A percentile compares a stretch with the other conserved stretches of the same genome.
phyloP scores from a whole-genome alignment of 2,797 vertebrate genomes.

The Nasua narica region DNA sequence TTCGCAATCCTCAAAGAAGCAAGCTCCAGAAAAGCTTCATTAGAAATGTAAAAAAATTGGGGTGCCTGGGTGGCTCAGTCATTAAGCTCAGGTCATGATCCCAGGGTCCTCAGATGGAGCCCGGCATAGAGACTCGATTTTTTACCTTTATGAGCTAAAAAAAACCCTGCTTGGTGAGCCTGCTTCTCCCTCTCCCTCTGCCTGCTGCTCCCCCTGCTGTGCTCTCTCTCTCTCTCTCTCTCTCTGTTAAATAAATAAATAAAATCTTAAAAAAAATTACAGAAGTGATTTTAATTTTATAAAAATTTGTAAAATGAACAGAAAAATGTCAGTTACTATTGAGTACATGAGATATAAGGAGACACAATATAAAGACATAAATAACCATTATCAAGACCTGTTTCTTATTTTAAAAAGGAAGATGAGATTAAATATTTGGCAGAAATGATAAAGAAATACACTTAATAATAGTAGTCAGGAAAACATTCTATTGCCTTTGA shows the following conservation, averaged over 20 bases:
- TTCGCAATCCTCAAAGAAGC: not conserved
- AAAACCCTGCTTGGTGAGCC: too few species aligned
- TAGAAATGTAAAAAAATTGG: not conserved
- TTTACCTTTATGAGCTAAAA: too few species aligned
- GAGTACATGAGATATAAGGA: not conserved
- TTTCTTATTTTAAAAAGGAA: not conserved
- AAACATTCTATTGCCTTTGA: not conserved
- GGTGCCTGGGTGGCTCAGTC: too few species aligned
- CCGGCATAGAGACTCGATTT: too few species aligned
- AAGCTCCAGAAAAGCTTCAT: not conserved
- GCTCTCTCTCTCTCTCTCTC: too few species aligned
- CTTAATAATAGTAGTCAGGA: not conserved
- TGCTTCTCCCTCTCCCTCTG: too few species aligned
- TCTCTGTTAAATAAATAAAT: too few species aligned
- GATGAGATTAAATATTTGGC: not conserved
- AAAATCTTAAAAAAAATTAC: too few species aligned
- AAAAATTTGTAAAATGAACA: not conserved
- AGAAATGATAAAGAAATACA: not conserved
- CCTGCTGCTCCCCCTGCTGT: too few species aligned
- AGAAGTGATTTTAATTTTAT: not conserved
- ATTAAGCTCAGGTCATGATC: too few species aligned
- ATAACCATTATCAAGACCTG: not conserved
- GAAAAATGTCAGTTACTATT: slow-evolving; percentile 31
- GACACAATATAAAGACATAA: not conserved
- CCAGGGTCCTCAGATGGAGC: too few species aligned